These are phyloP conservation scores for Indri indri DNA, from an alignment of 2,113 vertebrate species.

Conservation along the genomic window DNA sequence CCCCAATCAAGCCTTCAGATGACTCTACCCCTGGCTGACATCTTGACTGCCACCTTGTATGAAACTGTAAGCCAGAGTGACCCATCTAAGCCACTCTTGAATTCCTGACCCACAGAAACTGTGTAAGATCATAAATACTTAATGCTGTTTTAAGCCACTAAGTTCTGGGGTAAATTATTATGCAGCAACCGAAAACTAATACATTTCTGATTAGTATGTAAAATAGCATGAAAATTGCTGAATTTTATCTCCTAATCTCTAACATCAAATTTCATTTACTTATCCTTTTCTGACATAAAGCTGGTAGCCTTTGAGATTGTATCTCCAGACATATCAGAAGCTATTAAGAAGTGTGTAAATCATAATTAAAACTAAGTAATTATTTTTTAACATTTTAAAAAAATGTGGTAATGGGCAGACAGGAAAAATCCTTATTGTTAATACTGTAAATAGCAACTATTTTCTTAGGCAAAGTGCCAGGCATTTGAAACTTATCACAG, in stretches of 20 bases:
- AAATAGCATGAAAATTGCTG: neutral
- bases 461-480: slow-evolving; percentile 47
- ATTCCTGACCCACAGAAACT: neutral
- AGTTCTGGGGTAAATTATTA: neutral
- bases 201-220: neutral
- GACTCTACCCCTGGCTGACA: neutral
- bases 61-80: neutral
- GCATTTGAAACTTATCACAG: slow-evolving; percentile 22
- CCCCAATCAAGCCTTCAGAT: neutral
- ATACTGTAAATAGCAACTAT: slow-evolving; percentile 33
- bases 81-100: neutral
- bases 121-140: neutral
- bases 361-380: slow-evolving; percentile 22
- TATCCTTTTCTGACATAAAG: neutral
- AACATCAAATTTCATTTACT: slow-evolving; percentile 31
- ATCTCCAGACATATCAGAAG: neutral
- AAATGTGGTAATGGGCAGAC: slow-evolving; percentile 27
- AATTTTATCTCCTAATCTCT: neutral
- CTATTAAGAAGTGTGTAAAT: neutral
- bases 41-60: neutral
- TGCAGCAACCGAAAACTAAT: neutral
- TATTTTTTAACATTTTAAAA: slow-evolving; percentile 33
- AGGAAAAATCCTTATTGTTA: slow-evolving; percentile 55
- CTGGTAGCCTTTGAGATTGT: neutral
- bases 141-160: neutral